Evolutionary conservation across 2,113 vertebrate genomes (phyloP).

Genomic region (Pionites leucogaster): DNA sequence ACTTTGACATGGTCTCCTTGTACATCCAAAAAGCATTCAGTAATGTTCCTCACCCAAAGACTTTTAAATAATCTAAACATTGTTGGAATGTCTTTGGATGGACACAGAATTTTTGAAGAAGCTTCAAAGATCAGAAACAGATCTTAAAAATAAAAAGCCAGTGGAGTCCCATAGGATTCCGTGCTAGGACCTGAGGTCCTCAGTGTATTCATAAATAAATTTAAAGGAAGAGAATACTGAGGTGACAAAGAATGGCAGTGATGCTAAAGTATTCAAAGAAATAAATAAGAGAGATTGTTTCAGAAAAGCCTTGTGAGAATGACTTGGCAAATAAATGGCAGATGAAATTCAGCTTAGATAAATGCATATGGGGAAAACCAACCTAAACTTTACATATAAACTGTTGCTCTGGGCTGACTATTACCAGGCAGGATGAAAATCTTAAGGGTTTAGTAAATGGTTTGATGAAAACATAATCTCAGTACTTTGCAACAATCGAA

Average conservation of each 20-base stretch:
- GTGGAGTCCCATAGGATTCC: not conserved
- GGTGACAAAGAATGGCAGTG: conserved; percentile 3
- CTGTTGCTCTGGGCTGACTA: not conserved
- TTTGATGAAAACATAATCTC: conserved; percentile 14
- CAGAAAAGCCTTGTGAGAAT: not conserved
- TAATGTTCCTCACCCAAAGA: not conserved
- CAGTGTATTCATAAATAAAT: not conserved
- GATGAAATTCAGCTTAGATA: not conserved
- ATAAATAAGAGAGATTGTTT: not conserved
- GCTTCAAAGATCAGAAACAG: not conserved
- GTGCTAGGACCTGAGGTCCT: not conserved
- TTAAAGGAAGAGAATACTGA: not conserved
- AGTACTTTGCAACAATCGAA: not conserved
- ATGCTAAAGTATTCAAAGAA: not conserved
- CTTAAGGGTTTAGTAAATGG: not conserved
- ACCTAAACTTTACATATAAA: not conserved
- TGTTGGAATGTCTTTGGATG: not conserved
- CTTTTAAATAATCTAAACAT: not conserved
- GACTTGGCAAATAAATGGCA: not conserved
- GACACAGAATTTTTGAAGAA: not conserved
- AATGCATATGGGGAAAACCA: not conserved
- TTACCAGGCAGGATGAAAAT: not conserved
- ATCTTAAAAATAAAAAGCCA: not conserved
- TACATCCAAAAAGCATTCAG: not conserved
- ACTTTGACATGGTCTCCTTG: not conserved